Evolutionary conservation across 2,888 invertebrate genomes (phyloP), one percentile per base, ranked within the genome.

Genomic region (Cotesia congregata): DNA sequence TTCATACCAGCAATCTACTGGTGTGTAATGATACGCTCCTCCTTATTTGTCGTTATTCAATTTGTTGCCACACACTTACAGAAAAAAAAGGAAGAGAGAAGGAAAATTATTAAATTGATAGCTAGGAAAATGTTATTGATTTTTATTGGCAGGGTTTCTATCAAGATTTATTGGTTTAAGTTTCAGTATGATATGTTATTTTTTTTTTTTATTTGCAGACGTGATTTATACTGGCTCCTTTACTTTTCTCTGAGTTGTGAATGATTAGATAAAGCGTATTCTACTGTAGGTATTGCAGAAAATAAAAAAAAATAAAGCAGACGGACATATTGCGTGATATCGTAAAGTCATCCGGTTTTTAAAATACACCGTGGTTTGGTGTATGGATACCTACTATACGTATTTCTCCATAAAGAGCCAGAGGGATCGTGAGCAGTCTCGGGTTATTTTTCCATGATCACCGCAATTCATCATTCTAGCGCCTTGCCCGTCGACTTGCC

Each of bases 381-480:
- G 20, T 20, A 61, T 61, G 9, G n/a, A 67, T 60, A 76, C 38
- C 41, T 41, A n/a, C n/a, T n/a, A n/a, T n/a, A 41, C 62, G 74
- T 61, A 68, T 75, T 62, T 78, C 59, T 65, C 40, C 12, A n/a
- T 9, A 60, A 39, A 50, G 30, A 20, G 62, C 59, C 50, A 17
- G 50, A 41, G 15, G 73, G 59, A 30, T 30, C 30, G 30, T 30
- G 30, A 41, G 1, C 62, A 62, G 62, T 72, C 17, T 38, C 62
- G 50, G 62, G 74, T 40, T 74, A 77, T 75, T 74, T 74, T 70
- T 77, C 59, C 59, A 67, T 74, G 71, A 77, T 74, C 75, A 74
- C 79, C 72, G 78, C 73, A 78, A 81, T 81, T 80, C 80, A 81
- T 81, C 80, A 80, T 80, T 79, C 78, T 77, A 77, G 80, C 80